Conservation (phyloP, 2,888 invertebrate species). For the Ecliptopera silaceata region DNA sequence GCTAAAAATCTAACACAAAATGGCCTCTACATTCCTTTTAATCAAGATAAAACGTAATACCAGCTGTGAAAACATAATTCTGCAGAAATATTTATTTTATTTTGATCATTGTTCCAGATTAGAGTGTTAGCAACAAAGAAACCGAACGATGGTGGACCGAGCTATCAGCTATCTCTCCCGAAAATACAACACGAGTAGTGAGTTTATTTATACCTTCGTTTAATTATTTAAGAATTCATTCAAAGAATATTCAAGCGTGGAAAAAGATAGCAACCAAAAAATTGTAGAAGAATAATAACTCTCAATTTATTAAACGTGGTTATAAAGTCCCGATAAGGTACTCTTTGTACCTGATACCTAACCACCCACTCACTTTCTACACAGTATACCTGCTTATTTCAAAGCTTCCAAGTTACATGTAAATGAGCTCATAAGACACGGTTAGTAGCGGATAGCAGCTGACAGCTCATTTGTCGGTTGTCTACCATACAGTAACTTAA, state of each 20-base stretch:
- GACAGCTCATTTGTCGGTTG: conserved; percentile 12
- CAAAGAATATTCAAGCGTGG: too few relatives aligned
- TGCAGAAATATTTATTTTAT: conserved; percentile 16
- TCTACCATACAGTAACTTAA: conserved; percentile 6
- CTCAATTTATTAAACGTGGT: too few relatives aligned
- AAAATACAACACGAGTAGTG: conserved; percentile 59
- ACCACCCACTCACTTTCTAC: too few relatives aligned
- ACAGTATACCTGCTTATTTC: background rate
- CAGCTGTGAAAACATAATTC: conserved; percentile 19
- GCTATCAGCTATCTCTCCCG: conserved; percentile 52
- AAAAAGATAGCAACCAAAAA: too few relatives aligned
- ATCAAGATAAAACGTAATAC: conserved; percentile 8
- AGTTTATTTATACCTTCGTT: conserved; percentile 9
- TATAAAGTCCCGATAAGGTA: too few relatives aligned
- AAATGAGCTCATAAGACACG: conserved; percentile 10
- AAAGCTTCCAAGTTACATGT: background rate
- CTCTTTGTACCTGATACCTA: too few relatives aligned
- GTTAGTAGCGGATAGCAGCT: background rate
- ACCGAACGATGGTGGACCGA: conserved; percentile 60
- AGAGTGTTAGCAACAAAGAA: conserved; percentile 55
- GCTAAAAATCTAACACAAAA: conserved; percentile 1
- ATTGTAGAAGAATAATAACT: too few relatives aligned
- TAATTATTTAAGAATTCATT: too few relatives aligned
- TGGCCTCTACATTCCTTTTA: conserved; percentile 21
- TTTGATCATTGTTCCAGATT: conserved; percentile 55